Evolutionary conservation across 2,888 invertebrate genomes (phyloP).

Genomic region (Rhimphoctona megacephalus): DNA sequence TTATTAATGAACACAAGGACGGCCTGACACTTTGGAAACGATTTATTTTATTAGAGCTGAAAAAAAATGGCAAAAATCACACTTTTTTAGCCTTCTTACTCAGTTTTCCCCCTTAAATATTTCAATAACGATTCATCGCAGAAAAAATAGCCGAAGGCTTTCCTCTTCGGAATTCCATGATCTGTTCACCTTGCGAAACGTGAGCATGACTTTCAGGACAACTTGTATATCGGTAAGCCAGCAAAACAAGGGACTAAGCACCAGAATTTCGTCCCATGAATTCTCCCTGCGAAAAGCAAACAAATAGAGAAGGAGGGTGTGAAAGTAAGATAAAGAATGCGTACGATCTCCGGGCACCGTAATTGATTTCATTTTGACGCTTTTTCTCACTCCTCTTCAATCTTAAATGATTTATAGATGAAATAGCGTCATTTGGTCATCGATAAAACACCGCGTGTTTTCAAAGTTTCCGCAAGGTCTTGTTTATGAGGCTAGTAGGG

Average conservation of each 20-base stretch:
- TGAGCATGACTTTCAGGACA: not conserved
- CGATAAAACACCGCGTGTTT: constrained; percentile 14
- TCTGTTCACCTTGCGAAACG: not conserved
- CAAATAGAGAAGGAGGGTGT: constrained; percentile 5
- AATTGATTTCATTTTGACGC: constrained; percentile 39
- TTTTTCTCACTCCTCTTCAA: not conserved
- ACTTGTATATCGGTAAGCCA: not conserved
- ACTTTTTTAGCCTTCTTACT: too few relatives aligned
- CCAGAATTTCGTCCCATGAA: constrained; percentile 13
- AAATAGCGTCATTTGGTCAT: not conserved
- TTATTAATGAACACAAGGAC: too few relatives aligned
- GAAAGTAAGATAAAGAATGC: constrained; percentile 37
- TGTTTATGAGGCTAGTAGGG: not conserved
- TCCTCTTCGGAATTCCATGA: not conserved
- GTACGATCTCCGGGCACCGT: constrained; percentile 5
- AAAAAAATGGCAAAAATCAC: too few relatives aligned
- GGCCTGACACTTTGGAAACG: too few relatives aligned
- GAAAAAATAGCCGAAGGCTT: not conserved
- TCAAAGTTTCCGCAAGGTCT: not conserved
- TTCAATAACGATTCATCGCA: not conserved
- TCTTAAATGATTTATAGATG: constrained; percentile 14
- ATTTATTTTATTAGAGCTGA: too few relatives aligned
- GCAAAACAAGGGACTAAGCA: not conserved
- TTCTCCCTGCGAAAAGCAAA: not conserved
- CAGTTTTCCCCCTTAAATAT: too few relatives aligned